A percentile compares a stretch with the other conserved stretches of the same genome.
Evolutionary conservation across 92 coral and sea anemone genomes (phyloP).

Genomic region (Zoanthus sociatus): DNA sequence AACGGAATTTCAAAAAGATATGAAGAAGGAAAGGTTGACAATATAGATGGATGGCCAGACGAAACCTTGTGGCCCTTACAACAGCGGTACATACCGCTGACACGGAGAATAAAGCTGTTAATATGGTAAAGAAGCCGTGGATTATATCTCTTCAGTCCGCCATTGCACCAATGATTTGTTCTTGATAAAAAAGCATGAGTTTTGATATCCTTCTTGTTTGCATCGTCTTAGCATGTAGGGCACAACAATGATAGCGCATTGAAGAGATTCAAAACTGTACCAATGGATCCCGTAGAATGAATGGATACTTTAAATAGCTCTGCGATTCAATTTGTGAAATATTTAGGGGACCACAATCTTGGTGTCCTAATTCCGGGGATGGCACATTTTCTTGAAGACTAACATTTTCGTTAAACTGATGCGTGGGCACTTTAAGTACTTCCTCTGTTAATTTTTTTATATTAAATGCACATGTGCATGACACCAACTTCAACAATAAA

Average conservation of each 20-base stretch:
- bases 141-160: slow-evolving; percentile 22
- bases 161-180: slow-evolving; percentile 56
- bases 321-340: slow-evolving; percentile 33
- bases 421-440: slow-evolving; percentile 40
- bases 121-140: slow-evolving; percentile 48
- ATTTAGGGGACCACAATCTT: slow-evolving; percentile 32
- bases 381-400: slow-evolving; percentile 50
- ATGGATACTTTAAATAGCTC: slow-evolving; percentile 55
- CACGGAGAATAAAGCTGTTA: slow-evolving; percentile 47
- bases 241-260: slow-evolving; percentile 36
- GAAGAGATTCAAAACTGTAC: slow-evolving; percentile 44
- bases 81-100: slow-evolving; percentile 42
- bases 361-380: slow-evolving; percentile 44
- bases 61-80: slow-evolving; percentile 41
- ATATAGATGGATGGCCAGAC: slow-evolving; percentile 42
- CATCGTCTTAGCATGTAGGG: slow-evolving; percentile 52
- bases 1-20: slow-evolving; percentile 29
- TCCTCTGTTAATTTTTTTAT: slow-evolving; percentile 37
- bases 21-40: slow-evolving; percentile 28
- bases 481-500: slow-evolving; percentile 38
- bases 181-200: slow-evolving; percentile 37
- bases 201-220: slow-evolving; percentile 18
- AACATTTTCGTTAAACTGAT: slow-evolving; percentile 49
- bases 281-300: slow-evolving; percentile 60
- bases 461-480: slow-evolving; percentile 38